Evolutionary conservation across 2,797 vertebrate species (phyloP).

Genomic region (Lates japonicus): DNA sequence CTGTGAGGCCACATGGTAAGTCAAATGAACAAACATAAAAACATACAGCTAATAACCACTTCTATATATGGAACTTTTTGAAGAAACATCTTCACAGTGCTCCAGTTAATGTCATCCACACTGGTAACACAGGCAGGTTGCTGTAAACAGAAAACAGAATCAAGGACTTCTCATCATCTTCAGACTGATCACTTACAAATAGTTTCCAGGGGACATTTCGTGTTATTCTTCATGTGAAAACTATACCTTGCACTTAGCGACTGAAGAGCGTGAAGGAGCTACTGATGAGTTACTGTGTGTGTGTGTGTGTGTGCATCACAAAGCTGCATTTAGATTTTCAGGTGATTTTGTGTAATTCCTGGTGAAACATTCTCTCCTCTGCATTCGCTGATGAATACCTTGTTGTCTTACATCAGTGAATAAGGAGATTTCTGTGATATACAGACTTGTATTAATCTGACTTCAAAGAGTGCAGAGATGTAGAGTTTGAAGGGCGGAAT

Average conservation of each 20-base stretch:
- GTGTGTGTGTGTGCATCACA: background rate
- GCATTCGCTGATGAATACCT: background rate
- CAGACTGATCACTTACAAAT: constrained; percentile 14
- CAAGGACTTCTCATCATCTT: constrained; percentile 21
- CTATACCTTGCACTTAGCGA: constrained; percentile 10
- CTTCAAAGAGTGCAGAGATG: background rate
- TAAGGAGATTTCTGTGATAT: background rate
- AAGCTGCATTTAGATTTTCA: background rate
- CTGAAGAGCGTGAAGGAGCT: constrained; percentile 3
- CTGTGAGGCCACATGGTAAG: no score
- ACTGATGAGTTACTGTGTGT: constrained; percentile 1
- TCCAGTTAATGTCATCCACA: background rate
- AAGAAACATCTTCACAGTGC: background rate
- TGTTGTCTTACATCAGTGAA: background rate
- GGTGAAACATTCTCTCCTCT: background rate
- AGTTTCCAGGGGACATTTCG: constrained; percentile 20
- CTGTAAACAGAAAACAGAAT: constrained; percentile 23
- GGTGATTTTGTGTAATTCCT: background rate
- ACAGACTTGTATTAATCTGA: background rate
- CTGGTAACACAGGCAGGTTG: background rate
- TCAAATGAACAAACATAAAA: background rate
- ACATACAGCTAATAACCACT: background rate
- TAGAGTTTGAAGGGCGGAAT: background rate
- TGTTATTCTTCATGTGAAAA: constrained; percentile 21
- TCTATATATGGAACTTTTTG: background rate